phyloP scores from a whole-genome alignment of 1,140 invertebrate genomes.

The Sweltsa coloradensis region DNA sequence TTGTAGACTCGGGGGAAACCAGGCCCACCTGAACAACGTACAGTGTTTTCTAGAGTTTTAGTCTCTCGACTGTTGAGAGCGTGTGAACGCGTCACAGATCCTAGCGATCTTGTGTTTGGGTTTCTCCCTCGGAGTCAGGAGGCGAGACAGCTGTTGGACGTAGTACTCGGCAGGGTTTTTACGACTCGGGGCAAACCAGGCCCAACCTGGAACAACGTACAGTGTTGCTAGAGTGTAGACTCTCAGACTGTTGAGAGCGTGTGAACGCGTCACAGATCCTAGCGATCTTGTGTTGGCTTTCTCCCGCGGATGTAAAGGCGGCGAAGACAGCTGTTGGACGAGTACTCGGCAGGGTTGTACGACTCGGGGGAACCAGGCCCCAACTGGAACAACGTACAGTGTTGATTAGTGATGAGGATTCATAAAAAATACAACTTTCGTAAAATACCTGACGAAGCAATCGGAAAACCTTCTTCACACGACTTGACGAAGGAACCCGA shows the following conservation, averaged over 20 bases:
- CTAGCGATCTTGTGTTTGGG: slow-evolving; percentile 8
- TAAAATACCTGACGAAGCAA: no score
- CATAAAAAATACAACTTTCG: no score
- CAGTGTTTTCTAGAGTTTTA: no score
- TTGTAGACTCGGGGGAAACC: slow-evolving; percentile 35
- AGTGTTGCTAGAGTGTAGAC: no score
- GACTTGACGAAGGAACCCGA: no score
- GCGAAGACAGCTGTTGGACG: slow-evolving; percentile 30
- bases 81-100: slow-evolving; percentile 3
- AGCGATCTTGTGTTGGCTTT: slow-evolving; percentile 11
- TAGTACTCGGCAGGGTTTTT: slow-evolving; percentile 38
- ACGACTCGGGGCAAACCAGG: slow-evolving; percentile 32
- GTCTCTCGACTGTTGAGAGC: background rate
- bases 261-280: slow-evolving; percentile 2
- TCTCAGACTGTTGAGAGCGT: background rate
- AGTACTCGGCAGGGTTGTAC: slow-evolving; percentile 39
- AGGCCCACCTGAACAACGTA: no score
- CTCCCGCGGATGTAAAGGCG: slow-evolving; percentile 27
- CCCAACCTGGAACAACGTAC: no score
- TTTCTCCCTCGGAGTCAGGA: slow-evolving; percentile 27
- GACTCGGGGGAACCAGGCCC: slow-evolving; percentile 26
- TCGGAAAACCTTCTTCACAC: no score
- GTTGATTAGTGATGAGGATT: background rate
- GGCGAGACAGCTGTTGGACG: slow-evolving; percentile 30
- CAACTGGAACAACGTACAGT: slow-evolving; percentile 20